Evolutionary conservation across 1,140 invertebrate species (phyloP).

Genomic region (Steinernema khuongi): DNA sequence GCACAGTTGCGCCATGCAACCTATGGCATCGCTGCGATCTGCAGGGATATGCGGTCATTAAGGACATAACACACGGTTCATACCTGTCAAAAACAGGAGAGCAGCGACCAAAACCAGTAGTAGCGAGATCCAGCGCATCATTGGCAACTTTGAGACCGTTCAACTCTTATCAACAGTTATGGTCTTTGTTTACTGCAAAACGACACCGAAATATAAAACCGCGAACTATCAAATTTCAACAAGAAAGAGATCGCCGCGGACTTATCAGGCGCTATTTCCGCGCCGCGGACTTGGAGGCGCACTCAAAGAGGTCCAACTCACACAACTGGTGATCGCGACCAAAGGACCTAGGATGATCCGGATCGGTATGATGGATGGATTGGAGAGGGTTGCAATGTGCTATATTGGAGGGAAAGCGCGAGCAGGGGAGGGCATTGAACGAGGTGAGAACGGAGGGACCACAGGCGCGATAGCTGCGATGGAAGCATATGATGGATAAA

Average conservation of each 20-base stretch:
- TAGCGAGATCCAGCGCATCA: too few relatives aligned
- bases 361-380: slow-evolving; percentile 2
- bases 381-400: background rate
- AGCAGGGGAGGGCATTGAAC: background rate
- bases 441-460: slow-evolving; percentile 1
- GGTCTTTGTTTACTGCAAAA: background rate
- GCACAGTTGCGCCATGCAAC: slow-evolving; percentile 36
- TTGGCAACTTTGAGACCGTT: too few relatives aligned
- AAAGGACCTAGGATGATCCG: background rate
- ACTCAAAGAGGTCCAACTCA: too few relatives aligned
- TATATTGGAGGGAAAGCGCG: background rate
- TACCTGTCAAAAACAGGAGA: background rate
- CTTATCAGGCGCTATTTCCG: too few relatives aligned
- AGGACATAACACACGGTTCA: background rate
- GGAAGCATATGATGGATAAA: background rate
- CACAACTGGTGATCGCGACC: background rate
- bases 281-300: too few relatives aligned
- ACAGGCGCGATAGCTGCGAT: background rate
- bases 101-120: background rate
- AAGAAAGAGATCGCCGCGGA: too few relatives aligned
- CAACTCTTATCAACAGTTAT: too few relatives aligned
- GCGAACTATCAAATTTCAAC: background rate
- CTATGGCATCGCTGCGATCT: slow-evolving; percentile 13
- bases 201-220: background rate
- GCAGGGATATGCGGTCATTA: background rate